Conservation (phyloP, 1,140 invertebrate species). For the Popillia japonica region DNA sequence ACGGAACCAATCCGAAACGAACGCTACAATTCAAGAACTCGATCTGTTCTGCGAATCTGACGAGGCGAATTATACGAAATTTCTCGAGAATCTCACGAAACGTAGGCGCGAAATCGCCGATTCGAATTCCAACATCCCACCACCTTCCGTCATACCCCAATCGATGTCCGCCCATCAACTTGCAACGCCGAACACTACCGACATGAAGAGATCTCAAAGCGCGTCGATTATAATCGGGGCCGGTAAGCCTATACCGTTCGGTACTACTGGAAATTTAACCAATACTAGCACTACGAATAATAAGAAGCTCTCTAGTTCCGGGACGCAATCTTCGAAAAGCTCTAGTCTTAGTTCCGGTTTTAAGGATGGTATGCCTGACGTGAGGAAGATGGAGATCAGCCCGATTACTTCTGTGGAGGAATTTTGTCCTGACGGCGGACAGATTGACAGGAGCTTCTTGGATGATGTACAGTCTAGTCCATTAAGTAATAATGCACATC, state of each 20-base stretch:
- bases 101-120: constrained; percentile 76
- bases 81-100: constrained; percentile 77
- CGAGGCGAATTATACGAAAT: constrained; percentile 89
- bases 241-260: constrained; percentile 48
- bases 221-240: constrained; percentile 60
- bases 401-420: constrained; percentile 78
- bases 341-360: constrained; percentile 55
- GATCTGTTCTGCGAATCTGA: constrained; percentile 85
- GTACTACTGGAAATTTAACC: neutral
- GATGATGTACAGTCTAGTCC: constrained; percentile 71
- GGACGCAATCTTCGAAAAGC: constrained; percentile 48
- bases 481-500: constrained; percentile 62
- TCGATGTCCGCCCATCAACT: constrained; percentile 60
- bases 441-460: constrained; percentile 81
- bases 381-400: constrained; percentile 53
- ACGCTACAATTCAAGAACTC: constrained; percentile 83
- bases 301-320: constrained; percentile 30
- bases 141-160: constrained; percentile 44
- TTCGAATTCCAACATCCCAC: constrained; percentile 60
- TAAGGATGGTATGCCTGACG: constrained; percentile 49
- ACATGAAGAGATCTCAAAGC: constrained; percentile 59
- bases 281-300: constrained; percentile 15
- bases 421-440: constrained; percentile 83
- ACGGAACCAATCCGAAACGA: constrained; percentile 85
- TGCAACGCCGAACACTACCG: constrained; percentile 60